Conservation (phyloP, 1,140 invertebrate genomes). For the Drosophila takahashii region DNA sequence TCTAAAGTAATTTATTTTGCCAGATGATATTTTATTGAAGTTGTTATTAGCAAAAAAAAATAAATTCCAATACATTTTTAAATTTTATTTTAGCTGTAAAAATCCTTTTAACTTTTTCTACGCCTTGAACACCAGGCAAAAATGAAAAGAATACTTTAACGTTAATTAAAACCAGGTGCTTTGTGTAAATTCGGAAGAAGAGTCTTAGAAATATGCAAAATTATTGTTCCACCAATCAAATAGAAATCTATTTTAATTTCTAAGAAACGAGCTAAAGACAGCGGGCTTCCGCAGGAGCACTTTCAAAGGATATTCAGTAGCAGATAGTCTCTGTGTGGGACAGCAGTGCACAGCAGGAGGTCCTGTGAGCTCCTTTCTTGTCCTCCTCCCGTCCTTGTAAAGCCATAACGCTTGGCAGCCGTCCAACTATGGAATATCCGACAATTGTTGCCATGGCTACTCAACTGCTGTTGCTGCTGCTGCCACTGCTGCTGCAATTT, state of each 20-base stretch:
- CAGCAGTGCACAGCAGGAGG: constrained; percentile 21
- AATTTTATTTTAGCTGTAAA: too few species aligned
- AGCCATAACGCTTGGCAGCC: constrained; percentile 60
- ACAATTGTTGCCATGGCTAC: constrained; percentile 57
- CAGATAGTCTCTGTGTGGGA: constrained; percentile 9
- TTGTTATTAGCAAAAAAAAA: too few species aligned
- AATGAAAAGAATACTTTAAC: too few species aligned
- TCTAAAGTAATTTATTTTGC: too few species aligned
- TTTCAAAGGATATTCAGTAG: constrained; percentile 32
- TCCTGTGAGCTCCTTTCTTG: constrained; percentile 6
- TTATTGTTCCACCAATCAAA: constrained; percentile 7
- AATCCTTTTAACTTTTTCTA: too few species aligned
- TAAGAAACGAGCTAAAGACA: background rate
- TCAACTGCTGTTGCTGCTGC: constrained; percentile 30
- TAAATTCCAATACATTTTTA: too few species aligned
- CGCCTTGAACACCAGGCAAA: too few species aligned
- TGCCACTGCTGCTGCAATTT: constrained; percentile 65
- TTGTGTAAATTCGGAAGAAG: background rate
- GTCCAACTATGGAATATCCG: constrained; percentile 57
- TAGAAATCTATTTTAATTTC: background rate
- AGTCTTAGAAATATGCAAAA: background rate
- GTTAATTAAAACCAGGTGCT: too few species aligned
- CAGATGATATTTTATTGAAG: too few species aligned
- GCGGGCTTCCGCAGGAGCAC: constrained; percentile 17
- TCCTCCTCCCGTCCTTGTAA: constrained; percentile 10